phyloP scores from a whole-genome alignment of 2,113 vertebrate species.

The Neopipo cinnamomea region DNA sequence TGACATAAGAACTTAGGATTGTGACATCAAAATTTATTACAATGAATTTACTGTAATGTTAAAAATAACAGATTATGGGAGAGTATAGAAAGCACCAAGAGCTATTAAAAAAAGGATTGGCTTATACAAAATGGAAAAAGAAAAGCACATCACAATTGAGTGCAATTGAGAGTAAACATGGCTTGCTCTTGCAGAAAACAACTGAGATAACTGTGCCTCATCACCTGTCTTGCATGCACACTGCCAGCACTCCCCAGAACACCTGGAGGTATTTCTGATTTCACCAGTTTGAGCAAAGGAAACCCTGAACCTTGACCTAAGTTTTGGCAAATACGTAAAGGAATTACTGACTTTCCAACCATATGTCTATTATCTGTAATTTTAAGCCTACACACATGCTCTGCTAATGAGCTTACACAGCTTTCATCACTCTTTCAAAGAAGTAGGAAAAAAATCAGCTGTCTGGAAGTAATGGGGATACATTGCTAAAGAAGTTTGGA shows the following conservation, averaged over 20 bases:
- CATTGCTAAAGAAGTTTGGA: not conserved
- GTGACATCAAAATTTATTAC: not conserved
- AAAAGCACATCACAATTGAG: not conserved
- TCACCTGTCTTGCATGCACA: not conserved
- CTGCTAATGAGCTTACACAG: conserved; percentile 50
- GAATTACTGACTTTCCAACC: conserved; percentile 39
- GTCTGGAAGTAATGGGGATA: not conserved
- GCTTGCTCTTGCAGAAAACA: not conserved
- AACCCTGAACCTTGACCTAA: conserved; percentile 46
- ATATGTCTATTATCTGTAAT: conserved; percentile 51
- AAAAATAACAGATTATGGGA: not conserved
- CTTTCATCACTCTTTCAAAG: conserved; percentile 35
- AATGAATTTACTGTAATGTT: not conserved
- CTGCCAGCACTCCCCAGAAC: not conserved
- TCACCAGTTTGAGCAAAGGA: not conserved
- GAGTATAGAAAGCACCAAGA: not conserved
- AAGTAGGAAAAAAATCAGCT: not conserved
- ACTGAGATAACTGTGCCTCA: not conserved
- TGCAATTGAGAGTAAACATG: not conserved
- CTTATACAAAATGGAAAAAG: not conserved
- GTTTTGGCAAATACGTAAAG: conserved; percentile 40
- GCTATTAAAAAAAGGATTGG: not conserved
- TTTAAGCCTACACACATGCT: conserved; percentile 56
- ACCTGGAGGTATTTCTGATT: conserved; percentile 15
- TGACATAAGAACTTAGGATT: not conserved